These are phyloP conservation scores for Telmatherina bonti DNA, from an alignment of 2,797 vertebrate species.

Conservation along the genomic window DNA sequence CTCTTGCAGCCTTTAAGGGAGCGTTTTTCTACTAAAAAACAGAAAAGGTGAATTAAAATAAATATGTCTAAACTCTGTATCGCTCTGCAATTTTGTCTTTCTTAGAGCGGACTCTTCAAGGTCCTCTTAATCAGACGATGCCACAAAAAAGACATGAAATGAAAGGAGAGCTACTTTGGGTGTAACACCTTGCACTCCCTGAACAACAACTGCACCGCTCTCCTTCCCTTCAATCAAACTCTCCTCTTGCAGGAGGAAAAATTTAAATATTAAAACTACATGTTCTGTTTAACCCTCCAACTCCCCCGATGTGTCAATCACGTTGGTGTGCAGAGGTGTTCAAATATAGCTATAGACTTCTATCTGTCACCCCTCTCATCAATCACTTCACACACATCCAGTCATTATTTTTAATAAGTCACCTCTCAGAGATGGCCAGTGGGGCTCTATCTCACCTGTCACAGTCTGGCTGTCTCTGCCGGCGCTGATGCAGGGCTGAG, in stretches of 20 bases:
- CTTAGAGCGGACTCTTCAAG: conserved; percentile 9
- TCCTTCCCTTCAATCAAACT: conserved; percentile 17
- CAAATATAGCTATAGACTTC: conserved; percentile 58
- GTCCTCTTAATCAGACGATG: conserved; percentile 12
- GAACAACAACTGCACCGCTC: conserved; percentile 44
- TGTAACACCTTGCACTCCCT: conserved; percentile 36
- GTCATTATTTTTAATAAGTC: conserved; percentile 75
- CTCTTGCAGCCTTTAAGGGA: not conserved
- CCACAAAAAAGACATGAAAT: conserved; percentile 40
- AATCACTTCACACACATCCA: conserved; percentile 63
- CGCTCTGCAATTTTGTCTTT: not conserved
- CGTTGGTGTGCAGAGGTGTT: conserved; percentile 40
- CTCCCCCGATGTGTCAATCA: conserved; percentile 41
- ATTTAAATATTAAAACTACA: conserved; percentile 59
- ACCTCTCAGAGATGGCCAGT: conserved; percentile 47
- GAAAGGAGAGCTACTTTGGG: conserved; percentile 25
- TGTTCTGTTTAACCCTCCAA: conserved; percentile 29
- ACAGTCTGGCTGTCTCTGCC: conserved; percentile 41
- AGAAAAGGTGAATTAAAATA: conserved; percentile 19
- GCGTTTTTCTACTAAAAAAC: not conserved
- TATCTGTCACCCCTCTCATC: conserved; percentile 65
- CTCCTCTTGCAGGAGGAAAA: conserved; percentile 26
- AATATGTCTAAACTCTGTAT: conserved; percentile 5
- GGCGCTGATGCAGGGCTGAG: conserved; percentile 59
- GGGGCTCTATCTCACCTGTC: conserved; percentile 62